Evolutionary conservation across 2,113 vertebrate species (phyloP).

Genomic region (Raja brachyura): DNA sequence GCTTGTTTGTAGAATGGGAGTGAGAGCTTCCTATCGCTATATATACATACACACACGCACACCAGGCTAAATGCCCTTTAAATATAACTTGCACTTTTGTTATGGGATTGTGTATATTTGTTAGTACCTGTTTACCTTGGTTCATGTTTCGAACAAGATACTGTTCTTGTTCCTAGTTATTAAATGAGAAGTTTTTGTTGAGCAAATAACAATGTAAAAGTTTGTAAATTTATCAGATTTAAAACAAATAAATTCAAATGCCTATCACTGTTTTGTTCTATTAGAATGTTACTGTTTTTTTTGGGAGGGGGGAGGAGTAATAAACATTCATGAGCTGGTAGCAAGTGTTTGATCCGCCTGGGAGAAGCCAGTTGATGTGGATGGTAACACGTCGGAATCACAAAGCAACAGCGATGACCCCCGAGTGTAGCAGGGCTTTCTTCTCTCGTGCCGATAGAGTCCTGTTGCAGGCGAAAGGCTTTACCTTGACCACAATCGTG

Average conservation of each 20-base stretch:
- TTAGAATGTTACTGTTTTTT: neutral
- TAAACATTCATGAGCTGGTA: neutral
- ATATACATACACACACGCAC: neutral
- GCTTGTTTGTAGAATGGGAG: neutral
- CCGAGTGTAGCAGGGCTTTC: neutral
- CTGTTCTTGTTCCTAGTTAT: neutral
- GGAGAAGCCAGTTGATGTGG: slow-evolving; percentile 10
- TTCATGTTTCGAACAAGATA: neutral
- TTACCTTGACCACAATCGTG: neutral
- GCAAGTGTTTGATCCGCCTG: neutral
- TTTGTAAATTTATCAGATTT: neutral
- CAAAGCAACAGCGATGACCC: neutral
- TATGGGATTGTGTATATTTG: neutral
- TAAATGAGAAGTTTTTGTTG: neutral
- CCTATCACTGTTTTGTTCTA: neutral
- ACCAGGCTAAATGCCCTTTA: neutral
- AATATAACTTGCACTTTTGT: neutral
- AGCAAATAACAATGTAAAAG: neutral
- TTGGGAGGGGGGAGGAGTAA: no score
- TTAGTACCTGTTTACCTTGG: neutral
- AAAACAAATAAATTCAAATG: neutral
- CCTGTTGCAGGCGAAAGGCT: neutral
- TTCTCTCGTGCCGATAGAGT: neutral
- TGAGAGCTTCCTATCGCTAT: neutral
- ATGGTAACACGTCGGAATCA: neutral